A percentile compares a stretch with the other conserved stretches of the same genome.
Evolutionary conservation across 2,113 vertebrate genomes (phyloP).

Genomic region (Pluvialis apricaria): DNA sequence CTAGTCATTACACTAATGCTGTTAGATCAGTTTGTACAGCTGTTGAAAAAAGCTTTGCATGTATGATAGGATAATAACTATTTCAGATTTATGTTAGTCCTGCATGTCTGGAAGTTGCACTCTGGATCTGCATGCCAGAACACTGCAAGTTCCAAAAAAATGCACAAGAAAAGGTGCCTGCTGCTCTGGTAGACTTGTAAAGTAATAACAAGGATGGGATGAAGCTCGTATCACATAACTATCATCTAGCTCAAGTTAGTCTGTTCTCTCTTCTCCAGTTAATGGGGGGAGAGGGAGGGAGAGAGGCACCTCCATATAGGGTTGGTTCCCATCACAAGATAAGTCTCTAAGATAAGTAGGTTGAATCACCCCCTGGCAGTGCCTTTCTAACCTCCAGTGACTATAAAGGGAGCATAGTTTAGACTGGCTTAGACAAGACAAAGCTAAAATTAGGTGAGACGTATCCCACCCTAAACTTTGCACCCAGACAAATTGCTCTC

Average conservation of each 20-base stretch:
- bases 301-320: not conserved
- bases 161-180: not conserved
- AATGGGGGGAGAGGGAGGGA: not conserved
- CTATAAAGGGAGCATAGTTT: slow-evolving; percentile 24
- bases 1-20: not conserved
- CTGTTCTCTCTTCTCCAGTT: not conserved
- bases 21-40: not conserved
- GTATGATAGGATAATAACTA: not conserved
- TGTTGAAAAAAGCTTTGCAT: not conserved
- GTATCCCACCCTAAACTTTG: not conserved
- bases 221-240: not conserved
- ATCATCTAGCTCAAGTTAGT: not conserved
- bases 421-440: slow-evolving; percentile 8
- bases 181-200: not conserved
- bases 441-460: slow-evolving; percentile 45
- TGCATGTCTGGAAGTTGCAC: not conserved
- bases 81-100: not conserved
- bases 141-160: not conserved
- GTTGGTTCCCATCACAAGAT: not conserved
- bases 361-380: slow-evolving; percentile 26
- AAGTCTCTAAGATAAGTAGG: slow-evolving; percentile 30
- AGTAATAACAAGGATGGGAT: not conserved
- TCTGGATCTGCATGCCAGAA: not conserved
- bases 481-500: not conserved
- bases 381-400: not conserved